A percentile compares a stretch with the other conserved stretches of the same genome.
Conservation (phyloP, 1,140 invertebrate genomes). For the Coenobita brevimanus region DNA sequence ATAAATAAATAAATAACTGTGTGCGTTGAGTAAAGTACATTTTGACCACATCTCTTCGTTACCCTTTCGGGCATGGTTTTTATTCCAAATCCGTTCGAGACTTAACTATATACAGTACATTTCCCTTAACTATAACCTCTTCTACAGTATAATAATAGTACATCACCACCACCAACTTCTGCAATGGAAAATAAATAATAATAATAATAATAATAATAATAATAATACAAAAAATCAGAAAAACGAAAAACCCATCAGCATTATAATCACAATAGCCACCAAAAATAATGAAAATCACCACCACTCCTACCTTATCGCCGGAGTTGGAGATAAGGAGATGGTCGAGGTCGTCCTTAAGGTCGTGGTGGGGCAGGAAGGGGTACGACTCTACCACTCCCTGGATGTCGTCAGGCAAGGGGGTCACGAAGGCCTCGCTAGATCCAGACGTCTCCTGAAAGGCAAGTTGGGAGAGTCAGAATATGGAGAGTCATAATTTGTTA, state of each 20-base stretch:
- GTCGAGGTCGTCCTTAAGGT: conserved; percentile 44
- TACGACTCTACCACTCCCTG: background rate
- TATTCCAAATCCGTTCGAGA: too few species aligned
- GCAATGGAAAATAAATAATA: background rate
- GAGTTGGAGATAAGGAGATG: background rate
- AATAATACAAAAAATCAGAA: background rate
- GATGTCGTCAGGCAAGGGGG: background rate
- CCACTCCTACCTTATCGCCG: too few species aligned
- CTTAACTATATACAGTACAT: too few species aligned
- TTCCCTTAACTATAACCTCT: too few species aligned
- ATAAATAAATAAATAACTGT: too few species aligned
- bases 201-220: background rate
- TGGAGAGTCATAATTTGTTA: too few species aligned
- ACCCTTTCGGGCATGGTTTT: too few species aligned
- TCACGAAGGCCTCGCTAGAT: background rate
- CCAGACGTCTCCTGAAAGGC: too few species aligned
- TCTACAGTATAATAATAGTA: too few species aligned
- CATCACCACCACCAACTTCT: background rate
- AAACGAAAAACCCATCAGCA: background rate
- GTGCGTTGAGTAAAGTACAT: too few species aligned
- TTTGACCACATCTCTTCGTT: too few species aligned
- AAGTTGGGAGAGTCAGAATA: too few species aligned
- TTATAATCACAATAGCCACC: background rate
- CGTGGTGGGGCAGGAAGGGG: conserved; percentile 23
- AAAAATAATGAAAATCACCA: background rate